A percentile compares a stretch with the other conserved stretches of the same genome.
phyloP scores from a whole-genome alignment of 1,140 invertebrate species.

The Chymomyza costata region DNA sequence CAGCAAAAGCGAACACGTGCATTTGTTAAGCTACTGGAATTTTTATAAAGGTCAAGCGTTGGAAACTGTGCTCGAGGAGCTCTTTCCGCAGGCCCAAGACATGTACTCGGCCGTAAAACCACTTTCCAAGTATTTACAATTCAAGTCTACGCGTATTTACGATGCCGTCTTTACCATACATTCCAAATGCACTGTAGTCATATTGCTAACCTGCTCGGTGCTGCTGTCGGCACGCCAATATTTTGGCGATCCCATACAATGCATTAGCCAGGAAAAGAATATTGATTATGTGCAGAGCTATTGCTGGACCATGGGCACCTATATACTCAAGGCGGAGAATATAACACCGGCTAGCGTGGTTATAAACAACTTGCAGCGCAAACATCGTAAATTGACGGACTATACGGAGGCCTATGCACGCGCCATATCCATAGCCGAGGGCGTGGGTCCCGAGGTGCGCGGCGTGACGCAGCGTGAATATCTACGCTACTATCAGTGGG shows the following conservation, averaged over 20 bases:
- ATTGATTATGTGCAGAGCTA: slow-evolving; percentile 82
- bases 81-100: slow-evolving; percentile 58
- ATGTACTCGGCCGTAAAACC: slow-evolving; percentile 72
- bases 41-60: slow-evolving; percentile 28
- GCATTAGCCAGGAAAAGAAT: slow-evolving; percentile 77
- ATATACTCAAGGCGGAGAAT: slow-evolving; percentile 77
- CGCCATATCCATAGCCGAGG: slow-evolving; percentile 52
- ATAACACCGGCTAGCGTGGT: background rate
- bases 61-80: slow-evolving; percentile 49
- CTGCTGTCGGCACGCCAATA: slow-evolving; percentile 83
- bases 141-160: slow-evolving; percentile 80
- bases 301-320: slow-evolving; percentile 88
- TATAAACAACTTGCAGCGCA: too few relatives aligned
- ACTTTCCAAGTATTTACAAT: slow-evolving; percentile 77
- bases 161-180: slow-evolving; percentile 82
- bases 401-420: slow-evolving; percentile 52
- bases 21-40: background rate
- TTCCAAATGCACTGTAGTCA: slow-evolving; percentile 82
- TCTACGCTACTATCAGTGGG: slow-evolving; percentile 93
- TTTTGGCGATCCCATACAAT: slow-evolving; percentile 83
- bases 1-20: background rate
- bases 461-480: slow-evolving; percentile 78
- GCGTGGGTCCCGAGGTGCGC: slow-evolving; percentile 51
- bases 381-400: slow-evolving; percentile 20
- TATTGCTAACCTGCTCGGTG: slow-evolving; percentile 80